phyloP scores from a whole-genome alignment of 2,797 vertebrate species.

The Takifugu ocellatus region DNA sequence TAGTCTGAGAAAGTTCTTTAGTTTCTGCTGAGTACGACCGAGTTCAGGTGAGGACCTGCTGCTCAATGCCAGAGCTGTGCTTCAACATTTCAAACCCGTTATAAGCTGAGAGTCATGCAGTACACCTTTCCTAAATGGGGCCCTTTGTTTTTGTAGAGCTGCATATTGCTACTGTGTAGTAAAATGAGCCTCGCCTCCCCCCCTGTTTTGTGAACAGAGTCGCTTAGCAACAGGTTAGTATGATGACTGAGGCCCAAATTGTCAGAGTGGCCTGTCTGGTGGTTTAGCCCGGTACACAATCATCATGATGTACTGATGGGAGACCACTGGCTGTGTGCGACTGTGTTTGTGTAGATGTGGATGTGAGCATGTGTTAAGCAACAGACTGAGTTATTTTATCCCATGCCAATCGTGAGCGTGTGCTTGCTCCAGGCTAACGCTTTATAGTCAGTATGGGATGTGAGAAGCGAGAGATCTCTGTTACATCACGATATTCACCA shows the following conservation, averaged over 20 bases:
- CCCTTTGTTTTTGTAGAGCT: slow-evolving; percentile 20
- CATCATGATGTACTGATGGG: slow-evolving; percentile 34
- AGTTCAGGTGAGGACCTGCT: too few species aligned
- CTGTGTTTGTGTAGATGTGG: slow-evolving; percentile 6
- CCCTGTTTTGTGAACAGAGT: slow-evolving; percentile 53
- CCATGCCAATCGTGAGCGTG: slow-evolving; percentile 9
- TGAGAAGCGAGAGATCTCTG: slow-evolving; percentile 27
- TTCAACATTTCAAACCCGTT: too few species aligned
- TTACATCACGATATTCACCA: slow-evolving; percentile 18
- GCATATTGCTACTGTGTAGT: slow-evolving; percentile 29
- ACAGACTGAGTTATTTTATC: slow-evolving; percentile 37
- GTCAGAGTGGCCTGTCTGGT: slow-evolving; percentile 40
- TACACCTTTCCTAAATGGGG: too few species aligned
- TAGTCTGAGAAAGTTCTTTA: too few species aligned
- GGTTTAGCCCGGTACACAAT: slow-evolving; percentile 45
- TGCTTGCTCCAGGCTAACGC: slow-evolving; percentile 22
- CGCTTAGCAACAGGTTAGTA: slow-evolving; percentile 73
- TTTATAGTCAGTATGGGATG: slow-evolving; percentile 36
- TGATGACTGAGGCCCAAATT: slow-evolving; percentile 55
- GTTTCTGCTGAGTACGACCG: too few species aligned
- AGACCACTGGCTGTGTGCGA: slow-evolving; percentile 25
- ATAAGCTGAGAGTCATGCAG: too few species aligned
- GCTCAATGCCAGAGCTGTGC: too few species aligned
- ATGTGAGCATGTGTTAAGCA: slow-evolving; percentile 23
- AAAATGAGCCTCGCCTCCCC: slow-evolving; percentile 13